Evolutionary conservation across 2,888 invertebrate genomes (phyloP), one percentile per base, ranked within the genome.

Genomic region (Sinohyriopsis cumingii): DNA sequence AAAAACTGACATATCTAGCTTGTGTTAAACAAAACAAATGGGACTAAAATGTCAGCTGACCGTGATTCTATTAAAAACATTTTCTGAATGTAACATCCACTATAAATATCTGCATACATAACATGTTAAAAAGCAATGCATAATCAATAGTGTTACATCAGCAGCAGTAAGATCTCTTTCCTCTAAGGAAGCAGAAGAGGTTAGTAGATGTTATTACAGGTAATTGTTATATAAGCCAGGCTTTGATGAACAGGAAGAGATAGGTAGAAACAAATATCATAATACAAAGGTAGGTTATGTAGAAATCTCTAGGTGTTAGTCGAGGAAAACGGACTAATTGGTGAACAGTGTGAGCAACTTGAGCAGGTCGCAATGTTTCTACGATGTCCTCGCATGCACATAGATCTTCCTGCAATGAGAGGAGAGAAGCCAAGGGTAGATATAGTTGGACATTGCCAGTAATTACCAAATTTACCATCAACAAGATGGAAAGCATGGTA

Each of bases 251-350:
- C 45, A 93, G 90, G 77, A 92, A 86, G 78, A 93, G 90, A 74
- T 93, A 91, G 63, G 93, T 92, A 84, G 92, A 87, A 65, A 93
- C 87, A 88, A 94, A 93, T 77, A 93, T 91, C 83, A 92, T 91
- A 69, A 94, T 91, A 88, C 94, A 94, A 78, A 90, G 79, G 71
- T 84, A 77, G 67, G 90, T 82, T 59, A 89, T 78, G 72, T 84
- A 71, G 77, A 82, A 82, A 79, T 90, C 90, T 69, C 69, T 75
- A 59, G 77, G 65, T 75, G 82, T 71, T 77, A 84, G 73, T 80
- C 66, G 69, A 67, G 77, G 81, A 69, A 77, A 83, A 79, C 76
- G 71, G 67, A 80, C 81, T 78, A 88, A 82, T 62, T 81, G 82
- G 71, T 80, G 82, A 75, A 88, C 87, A 75, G 87, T 86, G 67